phyloP scores from a whole-genome alignment of 2,888 invertebrate genomes.

The Chrysina gloriosa region DNA sequence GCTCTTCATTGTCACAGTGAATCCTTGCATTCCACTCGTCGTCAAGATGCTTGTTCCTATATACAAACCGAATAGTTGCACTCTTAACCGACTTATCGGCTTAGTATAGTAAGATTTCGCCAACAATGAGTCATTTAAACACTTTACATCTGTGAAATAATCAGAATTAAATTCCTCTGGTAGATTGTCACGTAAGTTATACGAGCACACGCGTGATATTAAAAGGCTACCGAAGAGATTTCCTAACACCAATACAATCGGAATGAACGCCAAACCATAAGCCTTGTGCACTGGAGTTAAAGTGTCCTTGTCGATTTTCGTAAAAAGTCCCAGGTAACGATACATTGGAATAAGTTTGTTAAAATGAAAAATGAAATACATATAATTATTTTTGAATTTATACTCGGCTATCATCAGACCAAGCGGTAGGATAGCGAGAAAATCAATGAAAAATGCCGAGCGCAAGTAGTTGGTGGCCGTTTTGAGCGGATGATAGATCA shows the following conservation, averaged over 20 bases:
- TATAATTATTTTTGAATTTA: conserved; percentile 7
- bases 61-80: conserved; percentile 36
- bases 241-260: conserved; percentile 42
- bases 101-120: conserved; percentile 22
- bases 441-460: conserved; percentile 64
- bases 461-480: conserved; percentile 65
- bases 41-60: conserved; percentile 35
- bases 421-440: conserved; percentile 65
- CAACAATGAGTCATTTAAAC: conserved; percentile 14
- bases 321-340: conserved; percentile 42
- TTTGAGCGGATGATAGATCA: conserved; percentile 66
- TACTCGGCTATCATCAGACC: conserved; percentile 50
- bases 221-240: conserved; percentile 40
- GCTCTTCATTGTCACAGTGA: neutral
- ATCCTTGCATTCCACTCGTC: conserved; percentile 42
- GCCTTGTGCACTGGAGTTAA: conserved; percentile 37
- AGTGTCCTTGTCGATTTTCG: conserved; percentile 41
- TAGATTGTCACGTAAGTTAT: neutral
- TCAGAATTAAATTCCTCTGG: neutral
- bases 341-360: conserved; percentile 48
- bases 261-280: conserved; percentile 42
- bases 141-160: conserved; percentile 4
- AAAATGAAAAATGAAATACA: conserved; percentile 40
- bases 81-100: conserved; percentile 28
- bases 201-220: conserved; percentile 34